These are phyloP conservation scores for Callipepla californica DNA, from an alignment of 2,113 vertebrate genomes.

Conservation along the genomic window DNA sequence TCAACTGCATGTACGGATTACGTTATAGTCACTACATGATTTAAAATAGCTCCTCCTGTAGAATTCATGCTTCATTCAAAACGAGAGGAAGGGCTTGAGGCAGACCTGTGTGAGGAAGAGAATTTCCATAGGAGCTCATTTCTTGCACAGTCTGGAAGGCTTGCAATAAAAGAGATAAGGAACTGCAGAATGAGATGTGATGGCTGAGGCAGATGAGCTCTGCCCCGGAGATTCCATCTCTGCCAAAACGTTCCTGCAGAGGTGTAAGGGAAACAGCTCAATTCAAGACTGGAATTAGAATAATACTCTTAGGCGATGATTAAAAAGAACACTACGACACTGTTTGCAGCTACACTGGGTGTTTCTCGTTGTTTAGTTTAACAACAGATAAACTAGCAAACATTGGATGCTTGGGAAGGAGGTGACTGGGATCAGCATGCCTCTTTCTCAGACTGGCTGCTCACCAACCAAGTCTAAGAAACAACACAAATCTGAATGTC, in stretches of 20 bases:
- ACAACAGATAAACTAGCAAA: conserved; percentile 37
- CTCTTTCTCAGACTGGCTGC: background rate
- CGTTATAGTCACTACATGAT: background rate
- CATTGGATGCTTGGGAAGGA: background rate
- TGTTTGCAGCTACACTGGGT: background rate
- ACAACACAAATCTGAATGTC: background rate
- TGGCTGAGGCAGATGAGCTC: background rate
- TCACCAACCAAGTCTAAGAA: background rate
- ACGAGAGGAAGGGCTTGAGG: background rate
- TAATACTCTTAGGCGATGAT: background rate
- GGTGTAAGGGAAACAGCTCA: background rate
- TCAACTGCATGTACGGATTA: background rate
- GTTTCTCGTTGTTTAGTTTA: background rate
- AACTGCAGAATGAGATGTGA: background rate
- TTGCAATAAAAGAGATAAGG: background rate
- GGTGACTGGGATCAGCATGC: background rate
- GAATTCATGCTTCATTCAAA: background rate
- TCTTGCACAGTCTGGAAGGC: background rate
- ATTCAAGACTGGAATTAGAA: background rate
- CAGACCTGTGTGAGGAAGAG: background rate
- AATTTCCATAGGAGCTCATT: background rate
- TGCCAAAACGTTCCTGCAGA: conserved; percentile 21
- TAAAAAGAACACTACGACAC: background rate
- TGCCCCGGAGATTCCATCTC: background rate
- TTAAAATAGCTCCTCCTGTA: background rate